Conservation (phyloP, 2,113 vertebrate genomes). For the Zosterops lateralis region DNA sequence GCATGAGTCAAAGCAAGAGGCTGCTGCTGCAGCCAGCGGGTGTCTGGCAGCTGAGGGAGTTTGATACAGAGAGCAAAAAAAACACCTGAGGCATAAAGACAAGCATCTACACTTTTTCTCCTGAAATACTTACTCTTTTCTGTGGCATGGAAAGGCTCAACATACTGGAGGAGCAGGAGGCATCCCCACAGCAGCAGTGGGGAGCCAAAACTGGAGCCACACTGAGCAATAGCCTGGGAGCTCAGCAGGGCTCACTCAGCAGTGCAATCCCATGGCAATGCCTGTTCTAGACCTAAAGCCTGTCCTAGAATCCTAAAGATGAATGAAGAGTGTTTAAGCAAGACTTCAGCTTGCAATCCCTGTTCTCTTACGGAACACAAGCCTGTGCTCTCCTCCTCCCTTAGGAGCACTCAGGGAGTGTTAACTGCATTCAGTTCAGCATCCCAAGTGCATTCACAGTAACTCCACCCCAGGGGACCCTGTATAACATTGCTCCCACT, state of each 20-base stretch:
- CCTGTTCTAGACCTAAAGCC: neutral
- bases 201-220: neutral
- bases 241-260: neutral
- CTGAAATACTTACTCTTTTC: neutral
- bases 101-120: neutral
- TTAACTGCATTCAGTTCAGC: slow-evolving; percentile 8
- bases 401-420: neutral
- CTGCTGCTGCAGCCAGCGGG: neutral
- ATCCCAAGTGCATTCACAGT: neutral
- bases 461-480: slow-evolving; percentile 19
- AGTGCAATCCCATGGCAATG: neutral
- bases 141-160: neutral
- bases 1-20: neutral
- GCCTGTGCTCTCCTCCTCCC: neutral
- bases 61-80: neutral
- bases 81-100: neutral
- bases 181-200: neutral
- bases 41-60: neutral
- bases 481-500: neutral
- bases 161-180: accelerated
- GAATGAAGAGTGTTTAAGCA: neutral
- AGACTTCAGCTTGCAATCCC: neutral
- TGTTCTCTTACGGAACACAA: neutral
- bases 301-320: neutral
- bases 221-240: neutral